These are phyloP conservation scores for Belgica antarctica DNA, from an alignment of 2,888 invertebrate genomes.

Conservation along the genomic window DNA sequence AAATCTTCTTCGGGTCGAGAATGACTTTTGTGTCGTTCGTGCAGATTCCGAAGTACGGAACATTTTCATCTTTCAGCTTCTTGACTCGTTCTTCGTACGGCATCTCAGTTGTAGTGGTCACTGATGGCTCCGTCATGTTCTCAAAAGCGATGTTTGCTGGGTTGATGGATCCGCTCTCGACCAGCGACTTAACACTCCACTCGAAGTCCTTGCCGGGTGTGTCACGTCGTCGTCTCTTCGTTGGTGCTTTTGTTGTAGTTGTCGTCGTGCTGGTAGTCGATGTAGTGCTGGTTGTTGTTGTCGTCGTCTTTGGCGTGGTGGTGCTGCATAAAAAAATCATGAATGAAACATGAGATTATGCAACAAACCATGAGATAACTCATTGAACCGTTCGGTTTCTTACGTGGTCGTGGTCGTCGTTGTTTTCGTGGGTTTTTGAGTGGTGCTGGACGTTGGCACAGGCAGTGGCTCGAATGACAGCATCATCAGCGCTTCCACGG, in stretches of 20 bases:
- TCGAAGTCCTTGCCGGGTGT: slow-evolving; percentile 40
- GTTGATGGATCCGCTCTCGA: slow-evolving; percentile 48
- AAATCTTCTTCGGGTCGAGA: slow-evolving; percentile 64
- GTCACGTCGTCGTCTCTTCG: slow-evolving; percentile 46
- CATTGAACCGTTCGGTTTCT: background rate
- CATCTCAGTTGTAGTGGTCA: slow-evolving; percentile 21
- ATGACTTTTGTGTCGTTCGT: slow-evolving; percentile 62
- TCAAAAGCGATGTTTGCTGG: slow-evolving; percentile 45
- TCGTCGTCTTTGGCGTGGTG: slow-evolving; percentile 51
- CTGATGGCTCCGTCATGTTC: slow-evolving; percentile 46
- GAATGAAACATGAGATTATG: slow-evolving; percentile 12
- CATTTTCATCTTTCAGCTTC: slow-evolving; percentile 49
- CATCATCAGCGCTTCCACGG: slow-evolving; percentile 68
- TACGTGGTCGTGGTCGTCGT: background rate
- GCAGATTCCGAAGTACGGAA: slow-evolving; percentile 57
- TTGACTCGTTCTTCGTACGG: slow-evolving; percentile 12
- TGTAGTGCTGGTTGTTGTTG: slow-evolving; percentile 50
- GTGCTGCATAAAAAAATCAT: too few species aligned
- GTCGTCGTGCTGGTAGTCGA: slow-evolving; percentile 51
- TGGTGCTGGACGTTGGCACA: slow-evolving; percentile 49
- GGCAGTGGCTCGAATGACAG: slow-evolving; percentile 63
- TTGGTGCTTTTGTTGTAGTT: slow-evolving; percentile 49
- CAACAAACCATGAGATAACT: too few species aligned
- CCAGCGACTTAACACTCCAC: slow-evolving; percentile 45
- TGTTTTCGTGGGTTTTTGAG: slow-evolving; percentile 50